Base-by-base conservation (phyloP, 2,888 invertebrate genomes). In the Agrochola lota region DNA sequence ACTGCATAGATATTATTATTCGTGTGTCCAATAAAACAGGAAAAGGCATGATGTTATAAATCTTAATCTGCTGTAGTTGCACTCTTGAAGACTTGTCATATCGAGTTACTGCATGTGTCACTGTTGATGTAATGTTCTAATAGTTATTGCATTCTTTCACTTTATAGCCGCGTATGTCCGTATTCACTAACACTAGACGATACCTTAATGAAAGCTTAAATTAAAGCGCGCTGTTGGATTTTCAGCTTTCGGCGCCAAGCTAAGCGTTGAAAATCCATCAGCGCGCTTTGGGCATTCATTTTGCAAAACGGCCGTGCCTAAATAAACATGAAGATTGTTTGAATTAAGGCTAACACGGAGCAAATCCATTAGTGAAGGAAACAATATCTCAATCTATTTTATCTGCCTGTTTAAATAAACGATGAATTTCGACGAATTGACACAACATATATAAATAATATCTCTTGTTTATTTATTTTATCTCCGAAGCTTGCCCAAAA, bases 401-500 rank as follows among this genome's bases (percentile, higher is more conserved):
- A 62, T 59, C n/a, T 62, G 59, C 15, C n/a, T 30, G 43, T 62
- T 17, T 63, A 26, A 71, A 71, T 63, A 62, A 26, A 64, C 57
- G 0, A 7, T 20, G 7, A 52, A 23, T 73, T 11, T 64, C 55
- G 52, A 76, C 17, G 46, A 57, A 72, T 74, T 72, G 75, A n/a
- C 62, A 80, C 17, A 20, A 55, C 30, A 52, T 49, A 76, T 63
- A 26, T 40, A 76, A 75, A 80, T 62, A 64, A 76, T 71, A n/a
- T 73, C 1, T 12, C 2, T 23, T 57, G 63, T 80, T 66, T 80
- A 64, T 81, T 79, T 76, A 35, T 64, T 64, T 59, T 73, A 26
- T 59, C 46, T 52, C 69, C 7, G 72, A 72, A 72, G 66, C 68
- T 72, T 79, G 84, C 77, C 86, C 86, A 88, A 71, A 75, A 72